These are phyloP conservation scores for Mnemiopsis leidyi DNA, from an alignment of 37 sponge, comb jelly and placozoan species.

Conservation along the genomic window DNA sequence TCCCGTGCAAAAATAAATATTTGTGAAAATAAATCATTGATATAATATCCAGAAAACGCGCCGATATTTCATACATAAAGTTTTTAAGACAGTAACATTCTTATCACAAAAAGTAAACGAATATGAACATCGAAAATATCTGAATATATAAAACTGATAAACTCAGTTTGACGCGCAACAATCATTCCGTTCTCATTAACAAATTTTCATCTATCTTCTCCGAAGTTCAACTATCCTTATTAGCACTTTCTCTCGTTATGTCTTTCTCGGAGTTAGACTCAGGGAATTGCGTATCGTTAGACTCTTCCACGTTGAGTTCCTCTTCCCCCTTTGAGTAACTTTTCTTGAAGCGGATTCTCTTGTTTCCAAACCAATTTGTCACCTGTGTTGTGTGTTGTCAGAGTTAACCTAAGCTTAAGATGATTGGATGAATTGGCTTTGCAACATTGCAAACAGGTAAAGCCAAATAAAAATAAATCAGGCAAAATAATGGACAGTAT, in stretches of 20 bases:
- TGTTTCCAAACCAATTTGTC: conserved; percentile 41
- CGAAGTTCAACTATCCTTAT: background rate
- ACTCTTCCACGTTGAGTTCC: background rate
- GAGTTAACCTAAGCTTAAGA: no score
- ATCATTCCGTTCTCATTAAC: background rate
- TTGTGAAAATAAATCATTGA: background rate
- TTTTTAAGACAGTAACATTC: no score
- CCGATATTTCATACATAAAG: no score
- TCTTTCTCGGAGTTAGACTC: background rate
- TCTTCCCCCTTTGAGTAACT: background rate
- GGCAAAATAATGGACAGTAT: no score
- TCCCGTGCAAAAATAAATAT: background rate
- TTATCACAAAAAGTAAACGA: no score
- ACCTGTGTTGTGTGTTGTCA: no score
- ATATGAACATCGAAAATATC: no score
- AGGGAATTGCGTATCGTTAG: background rate
- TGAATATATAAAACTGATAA: no score
- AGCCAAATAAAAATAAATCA: no score
- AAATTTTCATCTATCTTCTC: background rate
- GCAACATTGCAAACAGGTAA: no score
- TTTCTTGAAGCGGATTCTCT: conserved; percentile 44
- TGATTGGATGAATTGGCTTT: no score
- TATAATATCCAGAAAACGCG: background rate
- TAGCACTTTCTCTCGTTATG: background rate
- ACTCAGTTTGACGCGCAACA: no score